Percentiles rank a stretch among this genome's conserved stretches.
These are phyloP conservation scores for Acleris sparsana DNA, from an alignment of 2,888 invertebrate genomes.

Conservation along the genomic window DNA sequence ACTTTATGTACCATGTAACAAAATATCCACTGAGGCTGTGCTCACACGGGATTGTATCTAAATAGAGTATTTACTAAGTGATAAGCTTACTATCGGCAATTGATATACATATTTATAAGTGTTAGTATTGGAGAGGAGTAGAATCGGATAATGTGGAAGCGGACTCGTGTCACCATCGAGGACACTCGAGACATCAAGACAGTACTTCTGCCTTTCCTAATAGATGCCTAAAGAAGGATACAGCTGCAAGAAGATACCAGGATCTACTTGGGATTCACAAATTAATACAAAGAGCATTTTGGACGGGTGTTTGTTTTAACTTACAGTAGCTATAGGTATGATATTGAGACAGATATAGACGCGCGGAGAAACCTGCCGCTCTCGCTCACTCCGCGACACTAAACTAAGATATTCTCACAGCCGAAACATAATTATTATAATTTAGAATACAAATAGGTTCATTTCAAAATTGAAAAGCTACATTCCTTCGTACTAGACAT, in stretches of 20 bases:
- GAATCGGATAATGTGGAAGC: slow-evolving; percentile 3
- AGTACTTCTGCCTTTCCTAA: background rate
- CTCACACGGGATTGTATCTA: slow-evolving; percentile 17
- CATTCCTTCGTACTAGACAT: slow-evolving; percentile 20
- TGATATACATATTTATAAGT: slow-evolving; percentile 3
- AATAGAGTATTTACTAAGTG: slow-evolving; percentile 15
- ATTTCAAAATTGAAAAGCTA: slow-evolving; percentile 40
- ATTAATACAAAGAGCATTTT: slow-evolving; percentile 41
- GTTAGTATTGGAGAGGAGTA: slow-evolving; percentile 11
- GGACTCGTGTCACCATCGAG: slow-evolving; percentile 8
- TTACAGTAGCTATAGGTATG: slow-evolving; percentile 46
- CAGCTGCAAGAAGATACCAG: slow-evolving; percentile 4
- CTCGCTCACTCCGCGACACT: slow-evolving; percentile 47
- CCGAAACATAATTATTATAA: slow-evolving; percentile 69
- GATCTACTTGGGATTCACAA: slow-evolving; percentile 21
- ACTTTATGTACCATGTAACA: slow-evolving; percentile 20
- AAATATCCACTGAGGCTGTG: slow-evolving; percentile 31
- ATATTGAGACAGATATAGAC: slow-evolving; percentile 47
- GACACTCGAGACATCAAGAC: slow-evolving; percentile 1
- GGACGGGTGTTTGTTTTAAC: slow-evolving; percentile 63
- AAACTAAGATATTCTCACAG: slow-evolving; percentile 74
- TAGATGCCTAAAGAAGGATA: slow-evolving; percentile 13
- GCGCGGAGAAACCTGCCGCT: slow-evolving; percentile 38
- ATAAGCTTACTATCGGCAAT: slow-evolving; percentile 14
- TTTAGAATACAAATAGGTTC: slow-evolving; percentile 53